phyloP scores from a whole-genome alignment of 2,888 invertebrate species.

The Drosophila birchii region DNA sequence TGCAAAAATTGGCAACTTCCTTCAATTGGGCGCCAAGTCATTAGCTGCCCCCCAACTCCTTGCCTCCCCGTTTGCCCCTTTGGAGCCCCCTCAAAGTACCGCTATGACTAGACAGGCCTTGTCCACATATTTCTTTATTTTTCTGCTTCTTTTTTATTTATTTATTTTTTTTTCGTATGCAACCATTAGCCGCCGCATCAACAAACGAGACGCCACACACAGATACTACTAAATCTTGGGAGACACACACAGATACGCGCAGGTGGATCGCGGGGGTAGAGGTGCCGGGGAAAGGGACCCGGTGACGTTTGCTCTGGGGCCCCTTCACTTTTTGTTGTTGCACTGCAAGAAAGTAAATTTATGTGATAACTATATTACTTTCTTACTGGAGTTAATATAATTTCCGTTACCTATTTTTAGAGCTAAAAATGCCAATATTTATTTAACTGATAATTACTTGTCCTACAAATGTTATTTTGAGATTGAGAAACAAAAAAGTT shows the following conservation, averaged over 20 bases:
- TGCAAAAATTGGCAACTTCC: constrained; percentile 73
- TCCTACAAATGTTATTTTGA: neutral
- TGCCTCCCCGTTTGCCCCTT: constrained; percentile 1
- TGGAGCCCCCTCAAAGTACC: constrained; percentile 72
- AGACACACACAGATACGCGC: constrained; percentile 35
- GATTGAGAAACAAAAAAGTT: neutral
- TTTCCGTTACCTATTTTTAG: too few species aligned
- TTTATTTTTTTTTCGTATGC: constrained; percentile 24
- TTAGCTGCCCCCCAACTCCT: constrained; percentile 27
- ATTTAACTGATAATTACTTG: neutral
- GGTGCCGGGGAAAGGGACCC: constrained; percentile 38
- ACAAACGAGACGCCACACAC: constrained; percentile 44
- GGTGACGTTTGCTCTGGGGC: constrained; percentile 55
- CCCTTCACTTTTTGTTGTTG: constrained; percentile 72
- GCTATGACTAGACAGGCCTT: constrained; percentile 60
- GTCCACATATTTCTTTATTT: constrained; percentile 26
- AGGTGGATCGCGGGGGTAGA: constrained; percentile 18
- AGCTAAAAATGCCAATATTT: too few species aligned
- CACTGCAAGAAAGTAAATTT: constrained; percentile 3
- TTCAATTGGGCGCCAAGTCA: constrained; percentile 56
- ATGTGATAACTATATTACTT: neutral
- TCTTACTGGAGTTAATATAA: too few species aligned
- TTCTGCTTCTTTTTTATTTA: constrained; percentile 8
- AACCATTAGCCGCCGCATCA: constrained; percentile 51
- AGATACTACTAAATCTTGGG: constrained; percentile 26